Evolutionary conservation across 1,140 invertebrate genomes (phyloP), one percentile per base, ranked within the genome.

Genomic region (Heliothis subflexa): DNA sequence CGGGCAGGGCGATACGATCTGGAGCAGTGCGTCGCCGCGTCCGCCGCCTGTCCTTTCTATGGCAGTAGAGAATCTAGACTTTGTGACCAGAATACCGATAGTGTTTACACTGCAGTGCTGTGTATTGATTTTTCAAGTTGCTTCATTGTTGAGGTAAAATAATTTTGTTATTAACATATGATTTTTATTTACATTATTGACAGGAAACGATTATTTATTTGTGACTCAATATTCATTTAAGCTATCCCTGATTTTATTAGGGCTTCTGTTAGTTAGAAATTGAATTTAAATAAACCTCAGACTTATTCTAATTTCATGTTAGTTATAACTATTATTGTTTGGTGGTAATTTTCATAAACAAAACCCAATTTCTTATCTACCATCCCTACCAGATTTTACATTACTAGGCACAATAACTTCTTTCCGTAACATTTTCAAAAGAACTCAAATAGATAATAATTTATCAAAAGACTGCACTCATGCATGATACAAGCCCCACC

Each of bases 101-200:
- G 79, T 80, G 64, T 73, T 59, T 3, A 68, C 14, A 73, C 76
- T 85, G 79, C 84, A 87, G 71, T 85, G 83, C 76, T 81, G 81
- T 40, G 25, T 85, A 88, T 87, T 85, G 83, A 88, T 87, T 79
- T 70, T 62, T 74, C 21, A 55, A 50, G 5, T 47, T 74, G 33
- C 7, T 61, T 14, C 25, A 59, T 16, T 62, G 50, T 75, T 21
- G 45, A 75, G 59, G 59, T 54, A 64, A 7, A 52, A 50, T 61
- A 13, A 61, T 45, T 28, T 1, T 12, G 68, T 33, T n/a, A 14
- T 55, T 18, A 14, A 40, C 33, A 40, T 40, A 40, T 40, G 33
- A 40, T 64, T 47, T 64, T 16, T 47, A 66, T 47, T 66, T 47
- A 66, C 62, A 66, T 66, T 47, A 45, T 66, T 66, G 9, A 47